A percentile compares a stretch with the other conserved stretches of the same genome.
Evolutionary conservation across 2,797 vertebrate genomes (phyloP).

Genomic region (Centroberyx gerrardi): DNA sequence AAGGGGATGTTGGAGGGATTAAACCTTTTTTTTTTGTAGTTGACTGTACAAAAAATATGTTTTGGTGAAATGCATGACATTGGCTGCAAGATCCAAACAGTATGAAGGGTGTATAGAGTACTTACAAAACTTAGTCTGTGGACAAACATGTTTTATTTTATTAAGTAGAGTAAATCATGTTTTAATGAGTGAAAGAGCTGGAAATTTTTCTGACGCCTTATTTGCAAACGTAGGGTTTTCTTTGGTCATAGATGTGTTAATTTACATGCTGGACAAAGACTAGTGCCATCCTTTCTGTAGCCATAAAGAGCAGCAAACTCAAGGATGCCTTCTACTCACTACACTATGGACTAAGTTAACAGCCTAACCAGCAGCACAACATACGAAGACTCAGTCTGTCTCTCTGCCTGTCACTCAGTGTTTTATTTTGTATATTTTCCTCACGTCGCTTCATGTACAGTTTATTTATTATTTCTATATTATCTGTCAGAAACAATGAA

Average conservation of each 20-base stretch:
- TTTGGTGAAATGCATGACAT: slow-evolving; percentile 63
- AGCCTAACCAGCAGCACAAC: slow-evolving; percentile 73
- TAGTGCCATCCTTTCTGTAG: slow-evolving; percentile 69
- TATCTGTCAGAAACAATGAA: slow-evolving; percentile 61
- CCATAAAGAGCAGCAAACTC: slow-evolving; percentile 65
- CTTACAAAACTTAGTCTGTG: slow-evolving; percentile 42
- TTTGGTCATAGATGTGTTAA: slow-evolving; percentile 50
- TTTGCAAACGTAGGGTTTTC: slow-evolving; percentile 54
- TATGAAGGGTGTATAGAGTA: slow-evolving; percentile 36
- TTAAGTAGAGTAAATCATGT: slow-evolving; percentile 56
- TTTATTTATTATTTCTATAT: slow-evolving; percentile 80
- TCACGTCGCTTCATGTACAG: slow-evolving; percentile 73
- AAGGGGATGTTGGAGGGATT: slow-evolving; percentile 48
- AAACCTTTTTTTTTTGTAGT: slow-evolving; percentile 56
- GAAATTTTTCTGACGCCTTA: slow-evolving; percentile 50
- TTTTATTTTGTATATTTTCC: slow-evolving; percentile 74
- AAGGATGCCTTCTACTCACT: slow-evolving; percentile 75
- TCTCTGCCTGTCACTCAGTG: slow-evolving; percentile 56
- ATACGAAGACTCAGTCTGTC: slow-evolving; percentile 47
- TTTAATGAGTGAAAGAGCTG: slow-evolving; percentile 54
- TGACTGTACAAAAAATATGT: slow-evolving; percentile 58
- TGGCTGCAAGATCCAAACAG: slow-evolving; percentile 53
- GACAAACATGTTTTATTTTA: slow-evolving; percentile 51
- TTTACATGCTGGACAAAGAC: slow-evolving; percentile 67
- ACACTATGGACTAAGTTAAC: slow-evolving; percentile 59